These are phyloP conservation scores for Perccottus glenii DNA, from an alignment of 2,113 vertebrate genomes.

Conservation along the genomic window DNA sequence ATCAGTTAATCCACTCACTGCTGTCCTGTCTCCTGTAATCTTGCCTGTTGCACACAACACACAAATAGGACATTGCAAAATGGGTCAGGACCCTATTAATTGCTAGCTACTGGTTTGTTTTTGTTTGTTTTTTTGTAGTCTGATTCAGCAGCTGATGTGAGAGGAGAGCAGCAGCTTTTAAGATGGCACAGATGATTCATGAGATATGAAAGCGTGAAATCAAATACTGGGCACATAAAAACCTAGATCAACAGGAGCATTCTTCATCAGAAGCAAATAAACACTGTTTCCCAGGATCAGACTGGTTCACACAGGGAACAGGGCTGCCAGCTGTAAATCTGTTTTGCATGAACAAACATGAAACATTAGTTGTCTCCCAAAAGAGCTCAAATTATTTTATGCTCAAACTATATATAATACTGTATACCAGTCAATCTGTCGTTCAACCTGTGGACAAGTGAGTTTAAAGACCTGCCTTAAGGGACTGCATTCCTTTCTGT, in stretches of 20 bases:
- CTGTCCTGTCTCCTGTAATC: conserved; percentile 36
- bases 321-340: too few relatives aligned
- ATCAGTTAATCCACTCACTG: conserved; percentile 54
- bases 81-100: conserved; percentile 23
- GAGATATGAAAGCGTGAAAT: conserved; percentile 3
- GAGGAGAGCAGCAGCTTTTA: not conserved
- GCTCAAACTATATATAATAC: not conserved
- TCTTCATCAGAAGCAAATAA: not conserved
- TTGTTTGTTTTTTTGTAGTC: too few relatives aligned
- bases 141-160: conserved; percentile 11
- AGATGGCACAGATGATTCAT: not conserved
- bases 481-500: too few relatives aligned
- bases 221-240: not conserved
- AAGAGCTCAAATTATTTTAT: not conserved
- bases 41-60: not conserved
- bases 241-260: not conserved
- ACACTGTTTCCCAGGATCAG: not conserved
- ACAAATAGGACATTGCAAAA: conserved; percentile 7
- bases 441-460: too few relatives aligned
- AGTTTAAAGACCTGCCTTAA: too few relatives aligned
- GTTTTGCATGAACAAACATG: not conserved
- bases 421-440: too few relatives aligned
- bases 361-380: not conserved
- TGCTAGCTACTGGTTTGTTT: conserved; percentile 24
- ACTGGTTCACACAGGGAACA: not conserved